A percentile compares a stretch with the other conserved stretches of the same genome.
phyloP scores from a whole-genome alignment of 2,113 vertebrate genomes.

The Suricata suricatta region DNA sequence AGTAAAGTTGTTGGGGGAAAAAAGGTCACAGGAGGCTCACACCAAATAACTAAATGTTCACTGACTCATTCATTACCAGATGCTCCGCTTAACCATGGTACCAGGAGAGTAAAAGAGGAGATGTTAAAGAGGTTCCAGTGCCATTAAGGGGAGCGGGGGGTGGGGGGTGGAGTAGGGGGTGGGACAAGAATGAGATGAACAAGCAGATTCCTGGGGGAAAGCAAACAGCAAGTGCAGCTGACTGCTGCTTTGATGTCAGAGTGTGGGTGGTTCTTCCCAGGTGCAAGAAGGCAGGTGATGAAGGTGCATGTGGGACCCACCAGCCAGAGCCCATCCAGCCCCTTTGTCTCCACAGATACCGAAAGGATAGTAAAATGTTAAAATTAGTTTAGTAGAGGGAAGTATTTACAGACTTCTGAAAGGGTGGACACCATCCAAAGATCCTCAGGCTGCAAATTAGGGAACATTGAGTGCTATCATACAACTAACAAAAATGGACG shows the following conservation, averaged over 20 bases:
- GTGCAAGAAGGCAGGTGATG: no score
- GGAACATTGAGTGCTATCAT: not conserved
- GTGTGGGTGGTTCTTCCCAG: not conserved
- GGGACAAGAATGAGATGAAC: not conserved
- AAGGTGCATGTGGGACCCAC: not conserved
- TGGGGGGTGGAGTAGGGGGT: rapidly evolving
- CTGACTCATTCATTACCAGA: not conserved
- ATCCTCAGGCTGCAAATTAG: not conserved
- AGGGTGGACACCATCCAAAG: not conserved
- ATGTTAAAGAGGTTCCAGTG: not conserved
- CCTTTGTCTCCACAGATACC: not conserved
- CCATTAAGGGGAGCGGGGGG: not conserved
- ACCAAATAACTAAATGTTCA: not conserved
- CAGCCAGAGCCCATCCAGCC: not conserved
- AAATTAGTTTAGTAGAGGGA: not conserved
- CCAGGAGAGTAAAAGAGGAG: not conserved
- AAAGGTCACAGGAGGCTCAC: not conserved
- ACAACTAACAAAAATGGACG: not conserved
- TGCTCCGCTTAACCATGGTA: not conserved
- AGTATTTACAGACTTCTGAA: not conserved
- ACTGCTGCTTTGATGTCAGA: not conserved
- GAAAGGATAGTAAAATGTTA: not conserved
- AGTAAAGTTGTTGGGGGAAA: not conserved
- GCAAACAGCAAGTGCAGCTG: not conserved
- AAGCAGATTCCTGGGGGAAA: not conserved